phyloP scores from a whole-genome alignment of 2,888 invertebrate species.

The Oligia strigilis region DNA sequence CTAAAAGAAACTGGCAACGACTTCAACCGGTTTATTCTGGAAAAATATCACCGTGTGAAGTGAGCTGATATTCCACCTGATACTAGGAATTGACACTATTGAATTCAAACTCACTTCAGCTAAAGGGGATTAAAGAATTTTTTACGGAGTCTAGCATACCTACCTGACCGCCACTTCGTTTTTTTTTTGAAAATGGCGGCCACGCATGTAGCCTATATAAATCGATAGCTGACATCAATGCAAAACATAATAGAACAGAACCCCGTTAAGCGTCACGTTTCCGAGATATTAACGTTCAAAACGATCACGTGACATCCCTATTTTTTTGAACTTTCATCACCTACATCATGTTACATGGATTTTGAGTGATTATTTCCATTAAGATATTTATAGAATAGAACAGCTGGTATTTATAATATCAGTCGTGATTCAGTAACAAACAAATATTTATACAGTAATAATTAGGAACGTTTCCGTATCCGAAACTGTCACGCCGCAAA shows the following conservation, averaged over 20 bases:
- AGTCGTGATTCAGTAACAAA: background rate
- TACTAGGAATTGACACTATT: background rate
- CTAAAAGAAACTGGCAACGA: background rate
- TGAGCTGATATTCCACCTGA: background rate
- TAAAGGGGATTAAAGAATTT: background rate
- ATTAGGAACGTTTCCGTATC: slow-evolving; percentile 12
- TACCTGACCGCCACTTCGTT: background rate
- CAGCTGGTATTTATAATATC: background rate
- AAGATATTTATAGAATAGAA: background rate
- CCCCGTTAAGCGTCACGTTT: background rate
- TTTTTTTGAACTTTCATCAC: no score
- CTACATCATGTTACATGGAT: no score
- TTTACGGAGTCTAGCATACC: background rate
- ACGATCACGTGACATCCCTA: background rate
- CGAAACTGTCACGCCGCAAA: slow-evolving; percentile 5
- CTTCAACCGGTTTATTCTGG: background rate
- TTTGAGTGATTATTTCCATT: background rate
- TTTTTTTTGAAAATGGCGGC: background rate
- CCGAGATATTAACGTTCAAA: background rate
- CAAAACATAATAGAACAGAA: background rate
- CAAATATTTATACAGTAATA: background rate
- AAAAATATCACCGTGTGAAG: background rate
- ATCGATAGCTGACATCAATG: background rate
- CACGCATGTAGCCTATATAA: background rate
- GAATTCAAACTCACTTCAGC: background rate